Conservation (phyloP, 1,140 invertebrate genomes). For the Rhyacophila brunnea region DNA sequence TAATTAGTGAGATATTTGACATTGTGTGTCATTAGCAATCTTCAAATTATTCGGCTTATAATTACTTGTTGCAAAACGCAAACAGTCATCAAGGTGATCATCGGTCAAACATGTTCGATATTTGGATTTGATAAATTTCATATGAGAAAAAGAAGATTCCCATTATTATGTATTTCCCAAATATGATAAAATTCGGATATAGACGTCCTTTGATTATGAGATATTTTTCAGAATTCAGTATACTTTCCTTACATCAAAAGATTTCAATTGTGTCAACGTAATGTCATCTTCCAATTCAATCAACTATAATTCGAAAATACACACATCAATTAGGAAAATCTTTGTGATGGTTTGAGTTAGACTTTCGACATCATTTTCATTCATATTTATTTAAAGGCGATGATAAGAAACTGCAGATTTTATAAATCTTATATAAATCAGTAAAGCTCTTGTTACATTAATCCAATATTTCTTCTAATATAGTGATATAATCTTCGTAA, state of each 20-base stretch:
- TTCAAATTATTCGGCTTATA: no score
- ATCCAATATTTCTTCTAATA: no score
- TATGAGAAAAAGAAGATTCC: background rate
- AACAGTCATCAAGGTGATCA: no score
- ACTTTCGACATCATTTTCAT: background rate
- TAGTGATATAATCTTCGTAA: no score
- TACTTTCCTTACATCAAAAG: background rate
- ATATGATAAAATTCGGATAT: background rate
- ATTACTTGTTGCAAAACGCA: no score
- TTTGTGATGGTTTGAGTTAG: background rate
- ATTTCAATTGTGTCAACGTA: background rate
- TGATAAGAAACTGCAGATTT: no score
- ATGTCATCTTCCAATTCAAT: background rate
- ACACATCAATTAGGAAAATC: background rate
- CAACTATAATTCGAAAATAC: background rate
- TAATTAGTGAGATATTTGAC: no score
- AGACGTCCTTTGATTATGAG: background rate
- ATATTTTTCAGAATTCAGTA: background rate
- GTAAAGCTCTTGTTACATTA: no score
- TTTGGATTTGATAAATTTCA: slow-evolving; percentile 1
- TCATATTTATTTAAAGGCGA: no score
- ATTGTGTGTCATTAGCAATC: no score
- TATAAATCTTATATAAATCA: no score
- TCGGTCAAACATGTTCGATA: slow-evolving; percentile 4
- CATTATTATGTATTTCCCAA: background rate